A percentile compares a stretch with the other conserved stretches of the same genome.
Conservation (phyloP, 2,113 vertebrate genomes). For the Vanacampus margaritifer region DNA sequence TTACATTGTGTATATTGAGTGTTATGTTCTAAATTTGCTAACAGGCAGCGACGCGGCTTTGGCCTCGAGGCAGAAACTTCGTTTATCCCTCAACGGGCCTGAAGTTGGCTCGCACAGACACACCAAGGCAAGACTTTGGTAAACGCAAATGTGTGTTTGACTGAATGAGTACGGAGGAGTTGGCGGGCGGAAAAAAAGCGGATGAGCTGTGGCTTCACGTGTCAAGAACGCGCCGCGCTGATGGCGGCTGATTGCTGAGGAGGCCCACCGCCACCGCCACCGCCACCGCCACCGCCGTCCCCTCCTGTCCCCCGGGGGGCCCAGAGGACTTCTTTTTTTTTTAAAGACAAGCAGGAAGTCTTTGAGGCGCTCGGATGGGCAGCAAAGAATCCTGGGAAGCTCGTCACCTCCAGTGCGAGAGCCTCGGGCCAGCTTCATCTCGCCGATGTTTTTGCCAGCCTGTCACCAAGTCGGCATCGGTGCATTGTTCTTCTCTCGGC, state of each 20-base stretch:
- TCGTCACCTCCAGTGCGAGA: constrained; percentile 37
- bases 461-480: constrained; percentile 45
- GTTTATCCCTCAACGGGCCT: neutral
- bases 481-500: constrained; percentile 28
- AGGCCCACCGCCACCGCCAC: constrained; percentile 30
- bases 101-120: neutral
- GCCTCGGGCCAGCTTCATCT: constrained; percentile 58
- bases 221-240: constrained; percentile 31
- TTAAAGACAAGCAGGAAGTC: constrained; percentile 53
- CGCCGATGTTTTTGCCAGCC: constrained; percentile 59
- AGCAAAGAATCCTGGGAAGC: constrained; percentile 54
- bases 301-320: constrained; percentile 40
- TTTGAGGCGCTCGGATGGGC: constrained; percentile 42
- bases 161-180: constrained; percentile 21
- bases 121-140: neutral
- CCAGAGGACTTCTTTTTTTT: constrained; percentile 34
- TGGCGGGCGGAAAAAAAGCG: neutral
- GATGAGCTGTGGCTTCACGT: constrained; percentile 55
- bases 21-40: neutral
- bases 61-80: neutral
- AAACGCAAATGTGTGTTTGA: constrained; percentile 4
- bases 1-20: neutral
- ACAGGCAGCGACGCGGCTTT: neutral
- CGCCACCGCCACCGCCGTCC: constrained; percentile 35
- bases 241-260: constrained; percentile 40